A percentile compares a stretch with the other conserved stretches of the same genome.
phyloP scores from a whole-genome alignment of 2,797 vertebrate genomes.

The Adrianichthys oophorus region DNA sequence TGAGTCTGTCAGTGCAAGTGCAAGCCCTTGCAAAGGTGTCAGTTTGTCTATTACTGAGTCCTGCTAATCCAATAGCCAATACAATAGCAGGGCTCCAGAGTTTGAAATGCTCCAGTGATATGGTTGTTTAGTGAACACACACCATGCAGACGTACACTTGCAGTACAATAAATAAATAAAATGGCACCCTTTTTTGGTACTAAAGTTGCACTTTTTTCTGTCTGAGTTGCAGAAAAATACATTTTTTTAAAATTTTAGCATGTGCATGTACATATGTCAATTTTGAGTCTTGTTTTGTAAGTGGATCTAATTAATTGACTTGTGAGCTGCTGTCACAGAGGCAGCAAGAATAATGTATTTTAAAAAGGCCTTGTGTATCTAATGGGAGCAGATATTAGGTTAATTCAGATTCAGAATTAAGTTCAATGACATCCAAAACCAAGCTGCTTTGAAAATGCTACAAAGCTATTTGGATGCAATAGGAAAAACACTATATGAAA shows the following conservation, averaged over 20 bases:
- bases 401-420: too few species aligned
- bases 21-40: slow-evolving; percentile 26
- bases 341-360: too few species aligned
- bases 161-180: slow-evolving; percentile 7
- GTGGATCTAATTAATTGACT: slow-evolving; percentile 55
- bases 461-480: too few species aligned
- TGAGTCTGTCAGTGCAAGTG: slow-evolving; percentile 27
- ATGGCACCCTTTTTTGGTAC: slow-evolving; percentile 25
- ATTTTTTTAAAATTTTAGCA: slow-evolving; percentile 9
- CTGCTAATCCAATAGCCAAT: slow-evolving; percentile 52
- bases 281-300: slow-evolving; percentile 50
- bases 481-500: too few species aligned
- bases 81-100: slow-evolving; percentile 49
- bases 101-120: slow-evolving; percentile 40
- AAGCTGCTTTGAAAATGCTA: too few species aligned
- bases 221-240: slow-evolving; percentile 5
- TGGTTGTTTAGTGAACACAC: slow-evolving; percentile 39
- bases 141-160: slow-evolving; percentile 15
- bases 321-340: too few species aligned
- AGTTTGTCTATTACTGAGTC: slow-evolving; percentile 51
- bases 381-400: not conserved
- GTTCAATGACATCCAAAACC: too few species aligned
- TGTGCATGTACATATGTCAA: slow-evolving; percentile 23
- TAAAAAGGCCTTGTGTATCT: too few species aligned
- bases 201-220: slow-evolving; percentile 27